Base-by-base conservation (phyloP, 2,888 invertebrate species). In the Syrista parreyssii region DNA sequence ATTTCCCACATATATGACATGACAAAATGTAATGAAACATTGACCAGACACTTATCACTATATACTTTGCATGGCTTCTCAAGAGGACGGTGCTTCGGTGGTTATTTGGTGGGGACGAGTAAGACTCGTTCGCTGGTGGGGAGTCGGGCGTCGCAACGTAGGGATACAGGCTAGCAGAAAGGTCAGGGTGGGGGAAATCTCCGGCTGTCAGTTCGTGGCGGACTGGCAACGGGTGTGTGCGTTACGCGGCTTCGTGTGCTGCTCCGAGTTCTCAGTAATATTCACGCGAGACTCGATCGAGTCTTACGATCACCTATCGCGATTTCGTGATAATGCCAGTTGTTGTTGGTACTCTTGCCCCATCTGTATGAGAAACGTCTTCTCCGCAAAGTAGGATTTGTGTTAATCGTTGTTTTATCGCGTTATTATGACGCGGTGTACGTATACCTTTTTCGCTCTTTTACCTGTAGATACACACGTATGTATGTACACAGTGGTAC, bases 131-230 rank as follows among this genome's bases (percentile, higher is more conserved):
- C 15, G 4, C 40, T 55, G 40, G 40, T 55, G 40, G 40, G 40
- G 40, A 55, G 23, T 15, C 40, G 23, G 40, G 23, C 40, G 40
- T 71, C 71, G 12, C 31, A 3, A 30, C 32, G 31, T 32, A 31
- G 71, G 32, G 71, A 31, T 12, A 32, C 71, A 30, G 6, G 71
- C 32, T 71, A 30, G 71, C 31, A 2, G 71, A 30, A 71, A 32
- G 31, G 31, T 71, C 31, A 32, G 31, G 77, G 82, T 82, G 82
- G 81, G 82, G 81, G 81, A 78, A 81, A 73, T 75, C 81, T 79
- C 76, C 80, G 77, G 79, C 82, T 82, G 82, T 82, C 88, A 88
- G 88, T 88, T 83, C 82, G 82, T 82, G 82, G 86, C 81, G 81
- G 83, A 84, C 87, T 83, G 83, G 75, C 86, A 86, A 78, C 79